phyloP scores from a whole-genome alignment of 1,140 invertebrate genomes.

The Drosophila auraria region DNA sequence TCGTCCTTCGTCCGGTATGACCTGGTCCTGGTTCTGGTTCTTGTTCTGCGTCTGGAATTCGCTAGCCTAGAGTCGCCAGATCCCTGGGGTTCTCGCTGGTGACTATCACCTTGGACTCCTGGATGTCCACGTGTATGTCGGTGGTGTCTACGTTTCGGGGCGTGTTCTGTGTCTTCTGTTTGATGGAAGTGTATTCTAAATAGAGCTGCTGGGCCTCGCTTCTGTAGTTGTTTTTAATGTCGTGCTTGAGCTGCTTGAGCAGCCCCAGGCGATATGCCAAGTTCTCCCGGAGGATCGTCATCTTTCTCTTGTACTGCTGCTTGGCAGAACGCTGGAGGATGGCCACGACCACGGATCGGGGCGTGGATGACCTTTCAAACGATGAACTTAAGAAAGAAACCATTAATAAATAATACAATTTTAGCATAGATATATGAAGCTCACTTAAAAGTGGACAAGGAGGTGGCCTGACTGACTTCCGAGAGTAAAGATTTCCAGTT shows the following conservation, averaged over 20 bases:
- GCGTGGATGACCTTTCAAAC: neutral
- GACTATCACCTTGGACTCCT: neutral
- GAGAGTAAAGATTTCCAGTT: neutral
- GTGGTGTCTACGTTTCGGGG: neutral
- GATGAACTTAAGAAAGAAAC: neutral
- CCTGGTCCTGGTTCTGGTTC: neutral
- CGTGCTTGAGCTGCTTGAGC: conserved; percentile 32
- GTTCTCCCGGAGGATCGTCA: conserved; percentile 13
- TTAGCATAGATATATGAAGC: neutral
- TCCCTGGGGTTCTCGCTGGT: neutral
- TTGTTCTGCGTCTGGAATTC: neutral
- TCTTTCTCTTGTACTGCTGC: conserved; percentile 21
- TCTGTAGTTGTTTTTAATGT: conserved; percentile 25
- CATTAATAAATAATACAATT: too few relatives aligned
- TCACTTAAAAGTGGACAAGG: neutral
- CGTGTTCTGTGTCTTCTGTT: neutral
- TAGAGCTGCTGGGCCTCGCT: conserved; percentile 34
- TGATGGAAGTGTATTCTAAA: conserved; percentile 8
- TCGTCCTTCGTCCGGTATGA: neutral
- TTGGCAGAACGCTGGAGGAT: conserved; percentile 9
- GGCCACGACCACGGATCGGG: neutral
- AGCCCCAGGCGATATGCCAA: conserved; percentile 20
- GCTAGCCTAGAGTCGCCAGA: neutral
- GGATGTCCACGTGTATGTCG: neutral
- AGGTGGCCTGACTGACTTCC: neutral